Conservation (phyloP, 2,113 vertebrate genomes). For the Ameiurus melas region DNA sequence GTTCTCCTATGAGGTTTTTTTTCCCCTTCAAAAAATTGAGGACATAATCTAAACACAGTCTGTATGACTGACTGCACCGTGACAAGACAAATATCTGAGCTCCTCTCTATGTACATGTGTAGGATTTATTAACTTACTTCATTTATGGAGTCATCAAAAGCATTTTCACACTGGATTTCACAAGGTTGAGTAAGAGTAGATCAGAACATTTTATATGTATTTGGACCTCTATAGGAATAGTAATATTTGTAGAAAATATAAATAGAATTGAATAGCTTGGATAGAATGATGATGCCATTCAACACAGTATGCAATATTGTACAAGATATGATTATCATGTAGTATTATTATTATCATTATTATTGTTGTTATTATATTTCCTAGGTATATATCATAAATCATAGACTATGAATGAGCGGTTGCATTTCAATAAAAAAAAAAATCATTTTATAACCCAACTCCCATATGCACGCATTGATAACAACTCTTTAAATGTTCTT, state of each 20-base stretch:
- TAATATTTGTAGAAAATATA: background rate
- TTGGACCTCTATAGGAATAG: background rate
- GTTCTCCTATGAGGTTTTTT: conserved; percentile 23
- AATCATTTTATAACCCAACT: background rate
- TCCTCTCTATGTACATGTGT: background rate
- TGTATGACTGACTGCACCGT: background rate
- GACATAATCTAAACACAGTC: conserved; percentile 1
- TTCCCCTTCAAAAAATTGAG: background rate
- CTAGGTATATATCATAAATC: background rate
- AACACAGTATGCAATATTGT: background rate
- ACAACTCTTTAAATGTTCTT: background rate
- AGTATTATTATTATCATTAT: background rate
- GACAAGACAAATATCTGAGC: background rate
- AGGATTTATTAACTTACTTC: background rate
- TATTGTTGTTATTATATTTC: no score
- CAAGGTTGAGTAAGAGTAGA: background rate
- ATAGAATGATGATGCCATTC: background rate
- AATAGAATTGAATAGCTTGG: background rate
- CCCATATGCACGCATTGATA: background rate
- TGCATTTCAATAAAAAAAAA: background rate
- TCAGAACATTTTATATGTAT: background rate
- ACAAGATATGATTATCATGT: background rate
- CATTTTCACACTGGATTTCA: background rate
- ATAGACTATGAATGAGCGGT: background rate
- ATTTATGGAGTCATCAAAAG: background rate